Conservation (phyloP, 2,797 vertebrate genomes). For the Arnoldichthys spilopterus region DNA sequence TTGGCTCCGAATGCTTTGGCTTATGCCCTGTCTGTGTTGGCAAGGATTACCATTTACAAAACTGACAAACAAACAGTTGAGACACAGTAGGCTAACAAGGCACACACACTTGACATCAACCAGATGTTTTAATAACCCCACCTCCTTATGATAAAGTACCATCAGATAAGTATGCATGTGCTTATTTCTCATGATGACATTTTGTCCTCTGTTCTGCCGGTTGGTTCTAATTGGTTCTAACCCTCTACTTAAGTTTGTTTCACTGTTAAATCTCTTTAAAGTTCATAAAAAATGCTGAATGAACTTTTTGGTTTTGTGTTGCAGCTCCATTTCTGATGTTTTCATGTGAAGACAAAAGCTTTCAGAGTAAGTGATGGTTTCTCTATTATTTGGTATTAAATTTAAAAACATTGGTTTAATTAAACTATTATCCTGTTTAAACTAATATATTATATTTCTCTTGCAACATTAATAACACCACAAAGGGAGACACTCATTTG, state of each 20-base stretch:
- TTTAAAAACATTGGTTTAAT: neutral
- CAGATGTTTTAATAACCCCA: neutral
- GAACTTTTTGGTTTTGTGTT: slow-evolving; percentile 34
- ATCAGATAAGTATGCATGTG: neutral
- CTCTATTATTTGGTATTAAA: neutral
- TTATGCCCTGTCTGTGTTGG: neutral
- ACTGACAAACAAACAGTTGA: neutral
- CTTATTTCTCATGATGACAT: neutral
- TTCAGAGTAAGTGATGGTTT: slow-evolving; percentile 43
- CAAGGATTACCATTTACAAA: slow-evolving; percentile 12
- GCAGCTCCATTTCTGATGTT: slow-evolving; percentile 61
- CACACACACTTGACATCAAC: neutral
- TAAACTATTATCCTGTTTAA: neutral
- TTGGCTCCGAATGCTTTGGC: neutral
- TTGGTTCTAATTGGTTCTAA: neutral
- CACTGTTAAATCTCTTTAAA: neutral
- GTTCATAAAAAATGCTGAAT: neutral
- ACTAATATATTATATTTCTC: neutral
- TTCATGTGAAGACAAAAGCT: slow-evolving; percentile 50
- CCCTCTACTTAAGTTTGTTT: neutral
- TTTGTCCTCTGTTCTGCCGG: neutral
- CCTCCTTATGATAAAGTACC: neutral
- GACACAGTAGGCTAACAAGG: neutral
- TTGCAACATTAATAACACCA: neutral
- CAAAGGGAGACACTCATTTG: neutral